Evolutionary conservation across 64 coral and sea anemone species (phyloP), one percentile per base, ranked within the genome.

Genomic region (Dendrophyllia cribrosa): DNA sequence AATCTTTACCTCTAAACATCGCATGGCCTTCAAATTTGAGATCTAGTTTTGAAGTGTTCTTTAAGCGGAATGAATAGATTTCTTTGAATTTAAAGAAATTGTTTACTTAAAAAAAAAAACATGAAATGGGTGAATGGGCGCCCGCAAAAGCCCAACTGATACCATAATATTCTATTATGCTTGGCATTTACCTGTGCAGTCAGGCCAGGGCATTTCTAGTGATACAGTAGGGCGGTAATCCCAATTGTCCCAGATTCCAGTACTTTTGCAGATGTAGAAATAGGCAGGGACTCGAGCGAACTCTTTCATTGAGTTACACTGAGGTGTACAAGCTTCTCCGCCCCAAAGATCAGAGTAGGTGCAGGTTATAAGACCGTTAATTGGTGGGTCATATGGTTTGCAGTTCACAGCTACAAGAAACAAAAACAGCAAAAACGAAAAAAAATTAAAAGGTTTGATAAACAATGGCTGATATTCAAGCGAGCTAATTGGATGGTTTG

Each of bases 201-300:
- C 94, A 6, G 94, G 94, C 94, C 94, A 95, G 47, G 94, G 94
- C 88, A 95, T 88, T 51, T 62, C 68, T 5, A 4, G 14, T 15
- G 85, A 16, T 14, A 55, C 52, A 43, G 74, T 34, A 0, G 74
- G 46, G 14, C 58, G 53, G 15, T 19, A 83, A 47, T 79, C 79
- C 44, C 68, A 88, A 8, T 58, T 23, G 3, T 52, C 55, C 97
- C 97, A 99, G 16, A 13, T 15, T n/a, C 75, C 97, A 61, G 3
- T 23, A 14, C 16, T 6, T 43, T 75, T 43, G 71, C 97, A 99
- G 8, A 96, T 50, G 88, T 99, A 99, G 56, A 85, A 78, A 4
- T 16, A 5, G 3, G 97, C 97, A n/a, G 97, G 97, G 7, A 75
- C 75, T 61, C 91, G 88, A 61, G 97, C 78, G 75, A 99, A 99